These are phyloP conservation scores for Halichondria panicea DNA, from an alignment of 37 sponge, comb jelly and placozoan genomes.

Conservation along the genomic window DNA sequence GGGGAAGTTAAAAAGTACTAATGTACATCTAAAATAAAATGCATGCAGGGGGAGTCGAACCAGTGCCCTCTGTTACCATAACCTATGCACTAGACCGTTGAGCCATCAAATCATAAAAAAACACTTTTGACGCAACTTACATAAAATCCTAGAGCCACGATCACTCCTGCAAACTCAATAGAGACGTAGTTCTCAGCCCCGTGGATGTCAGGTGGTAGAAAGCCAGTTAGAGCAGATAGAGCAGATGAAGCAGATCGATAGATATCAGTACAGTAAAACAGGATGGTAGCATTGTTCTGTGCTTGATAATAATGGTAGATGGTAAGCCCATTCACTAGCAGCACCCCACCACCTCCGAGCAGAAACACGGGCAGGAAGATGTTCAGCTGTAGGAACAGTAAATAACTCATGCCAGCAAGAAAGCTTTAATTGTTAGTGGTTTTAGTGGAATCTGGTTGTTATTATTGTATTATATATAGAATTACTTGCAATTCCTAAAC, in stretches of 20 bases:
- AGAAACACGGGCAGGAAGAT: conserved; percentile 28
- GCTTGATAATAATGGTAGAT: conserved; percentile 14
- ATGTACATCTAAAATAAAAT: too few species aligned
- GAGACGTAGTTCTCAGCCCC: conserved; percentile 13
- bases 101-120: too few species aligned
- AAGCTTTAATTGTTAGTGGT: background rate
- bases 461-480: background rate
- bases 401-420: too few species aligned
- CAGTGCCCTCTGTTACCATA: too few species aligned
- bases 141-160: conserved; percentile 20
- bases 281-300: background rate
- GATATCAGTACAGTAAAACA: background rate
- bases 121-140: too few species aligned
- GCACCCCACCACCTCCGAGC: conserved; percentile 26
- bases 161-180: conserved; percentile 43
- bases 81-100: background rate
- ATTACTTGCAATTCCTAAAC: background rate
- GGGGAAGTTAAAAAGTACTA: too few species aligned
- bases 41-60: too few species aligned
- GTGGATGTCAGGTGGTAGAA: conserved; percentile 5
- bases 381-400: background rate
- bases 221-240: background rate
- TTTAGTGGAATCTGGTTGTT: background rate
- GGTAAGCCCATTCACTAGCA: conserved; percentile 13
- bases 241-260: background rate